A percentile compares a stretch with the other conserved stretches of the same genome.
Evolutionary conservation across 1,140 invertebrate genomes (phyloP).

Genomic region (Thalassaphorura encarpata): DNA sequence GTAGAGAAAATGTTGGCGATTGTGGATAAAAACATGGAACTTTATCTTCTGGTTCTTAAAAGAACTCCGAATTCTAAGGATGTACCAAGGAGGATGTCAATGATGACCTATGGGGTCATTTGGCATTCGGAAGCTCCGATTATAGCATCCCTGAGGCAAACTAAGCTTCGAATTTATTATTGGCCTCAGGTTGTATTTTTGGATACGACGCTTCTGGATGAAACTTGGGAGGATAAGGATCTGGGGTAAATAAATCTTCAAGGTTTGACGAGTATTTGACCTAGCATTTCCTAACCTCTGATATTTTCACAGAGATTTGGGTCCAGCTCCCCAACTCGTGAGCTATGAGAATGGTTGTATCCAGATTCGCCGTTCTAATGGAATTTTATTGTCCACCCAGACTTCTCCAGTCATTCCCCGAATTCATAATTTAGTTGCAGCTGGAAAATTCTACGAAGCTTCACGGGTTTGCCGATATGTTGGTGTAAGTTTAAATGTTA

Average conservation of each 20-base stretch:
- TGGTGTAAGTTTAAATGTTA: constrained; percentile 47
- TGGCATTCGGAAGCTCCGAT: constrained; percentile 80
- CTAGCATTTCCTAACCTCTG: constrained; percentile 27
- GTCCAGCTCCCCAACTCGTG: constrained; percentile 62
- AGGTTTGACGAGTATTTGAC: not conserved
- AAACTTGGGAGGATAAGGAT: constrained; percentile 54
- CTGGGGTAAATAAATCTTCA: constrained; percentile 41
- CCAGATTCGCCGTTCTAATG: constrained; percentile 58
- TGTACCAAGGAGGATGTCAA: constrained; percentile 14
- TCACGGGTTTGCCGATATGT: constrained; percentile 63
- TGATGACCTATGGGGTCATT: constrained; percentile 63
- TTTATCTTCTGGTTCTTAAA: constrained; percentile 53
- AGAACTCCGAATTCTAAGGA: too few species aligned
- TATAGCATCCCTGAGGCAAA: constrained; percentile 69
- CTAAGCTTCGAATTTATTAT: constrained; percentile 72
- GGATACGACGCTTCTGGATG: constrained; percentile 59
- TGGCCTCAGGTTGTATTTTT: constrained; percentile 64
- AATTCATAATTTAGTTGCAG: constrained; percentile 51
- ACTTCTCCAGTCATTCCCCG: constrained; percentile 57
- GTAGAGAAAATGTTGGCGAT: constrained; percentile 62
- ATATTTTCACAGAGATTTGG: constrained; percentile 66
- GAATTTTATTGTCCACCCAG: constrained; percentile 50
- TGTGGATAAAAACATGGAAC: constrained; percentile 69
- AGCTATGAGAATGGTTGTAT: constrained; percentile 70
- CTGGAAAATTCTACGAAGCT: constrained; percentile 62